Conservation (phyloP, 2,113 vertebrate genomes). For the Tragelaphus scriptus region DNA sequence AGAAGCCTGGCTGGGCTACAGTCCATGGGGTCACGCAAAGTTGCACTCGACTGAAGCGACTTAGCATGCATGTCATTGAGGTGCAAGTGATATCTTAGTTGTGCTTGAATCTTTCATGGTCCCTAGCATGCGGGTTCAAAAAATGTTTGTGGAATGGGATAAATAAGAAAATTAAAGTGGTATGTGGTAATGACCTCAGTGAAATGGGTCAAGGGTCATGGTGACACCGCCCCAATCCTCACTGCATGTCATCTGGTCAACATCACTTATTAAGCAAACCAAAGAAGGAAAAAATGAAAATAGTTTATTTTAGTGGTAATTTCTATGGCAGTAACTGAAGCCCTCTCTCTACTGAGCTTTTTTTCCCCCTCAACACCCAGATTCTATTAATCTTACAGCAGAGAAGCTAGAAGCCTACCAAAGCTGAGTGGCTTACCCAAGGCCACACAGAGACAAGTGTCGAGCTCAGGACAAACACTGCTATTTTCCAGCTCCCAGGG, state of each 20-base stretch:
- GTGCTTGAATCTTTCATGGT: not conserved
- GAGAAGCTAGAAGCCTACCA: not conserved
- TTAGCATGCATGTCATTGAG: not conserved
- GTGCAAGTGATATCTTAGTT: not conserved
- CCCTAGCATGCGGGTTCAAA: not conserved
- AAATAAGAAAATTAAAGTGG: slow-evolving; percentile 3
- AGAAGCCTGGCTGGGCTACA: not conserved
- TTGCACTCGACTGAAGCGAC: not conserved
- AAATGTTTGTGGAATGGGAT: not conserved
- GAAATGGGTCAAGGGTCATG: not conserved
- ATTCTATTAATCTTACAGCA: not conserved
- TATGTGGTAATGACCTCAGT: not conserved
- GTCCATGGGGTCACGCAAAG: not conserved
- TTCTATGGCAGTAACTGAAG: not conserved
- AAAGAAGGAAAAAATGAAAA: not conserved
- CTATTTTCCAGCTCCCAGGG: not conserved
- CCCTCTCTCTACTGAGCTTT: not conserved
- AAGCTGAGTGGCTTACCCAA: not conserved
- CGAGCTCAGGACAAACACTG: not conserved
- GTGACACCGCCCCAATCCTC: not conserved
- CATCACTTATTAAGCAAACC: not conserved
- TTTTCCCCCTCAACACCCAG: not conserved
- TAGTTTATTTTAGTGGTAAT: not conserved
- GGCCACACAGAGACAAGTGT: not conserved
- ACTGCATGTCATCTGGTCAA: not conserved